Evolutionary conservation across 2,797 vertebrate genomes (phyloP), one percentile per base, ranked within the genome.

Genomic region (Sebastes nivosus): DNA sequence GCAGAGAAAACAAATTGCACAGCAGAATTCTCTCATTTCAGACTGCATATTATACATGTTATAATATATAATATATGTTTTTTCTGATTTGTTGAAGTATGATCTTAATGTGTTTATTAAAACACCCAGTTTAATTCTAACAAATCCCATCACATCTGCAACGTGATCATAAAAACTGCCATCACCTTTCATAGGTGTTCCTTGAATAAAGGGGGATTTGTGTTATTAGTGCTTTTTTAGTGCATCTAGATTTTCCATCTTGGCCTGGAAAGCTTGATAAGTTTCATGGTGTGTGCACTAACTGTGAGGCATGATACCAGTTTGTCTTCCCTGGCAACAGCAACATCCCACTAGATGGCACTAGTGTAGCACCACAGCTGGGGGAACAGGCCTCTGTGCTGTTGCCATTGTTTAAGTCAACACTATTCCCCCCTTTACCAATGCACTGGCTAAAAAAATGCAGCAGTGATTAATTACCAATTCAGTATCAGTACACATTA

Each of bases 321-420:
- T 82, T 36, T 61, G 14, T 85, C 46, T 72, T 64, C 74, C 73
- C 63, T 66, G 65, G 81, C 75, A 84, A 85, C 83, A 79, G 67
- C 16, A 78, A 58, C 50, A 13, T 72, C 60, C 71, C 96, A 93
- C 93, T 94, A 95, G 96, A 92, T 95, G 96, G 95, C 96, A 96
- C 46, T 95, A 85, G 88, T 87, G 93, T 75, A 91, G 82, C 92
- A 86, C 76, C 61, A 52, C 85, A 80, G 38, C 65, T 66, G 29
- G 24, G 5, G 2, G 46, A 27, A 38, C 10, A 2, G 32, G 46
- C 55, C 68, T 71, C 54, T 80, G 36, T 61, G 58, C 72, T 68
- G 64, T 63, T 84, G 69, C 86, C 72, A 88, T 89, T 92, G 88
- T 93, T 86, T 69, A 77, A 81, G 36, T 66, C 70, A 88, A 80